Percentiles rank a stretch among this genome's conserved stretches.
Conservation (phyloP, 2,888 invertebrate genomes). For the Aphelenchoides bicaudatus region DNA sequence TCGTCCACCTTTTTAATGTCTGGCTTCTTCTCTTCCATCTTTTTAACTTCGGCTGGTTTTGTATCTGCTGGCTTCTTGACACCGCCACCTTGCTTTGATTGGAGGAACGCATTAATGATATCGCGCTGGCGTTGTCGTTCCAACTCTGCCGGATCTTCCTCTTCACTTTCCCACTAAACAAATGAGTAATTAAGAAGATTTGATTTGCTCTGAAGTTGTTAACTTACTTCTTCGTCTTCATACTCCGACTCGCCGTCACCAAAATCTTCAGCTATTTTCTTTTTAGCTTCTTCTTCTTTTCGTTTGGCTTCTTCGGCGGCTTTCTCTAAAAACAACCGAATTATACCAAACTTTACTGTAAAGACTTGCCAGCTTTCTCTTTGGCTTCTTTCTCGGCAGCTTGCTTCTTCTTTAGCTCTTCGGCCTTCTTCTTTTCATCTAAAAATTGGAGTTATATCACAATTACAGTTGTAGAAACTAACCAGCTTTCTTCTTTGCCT, state of each 20-base stretch:
- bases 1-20: background rate
- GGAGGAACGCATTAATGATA: conserved; percentile 7
- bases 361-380: too few species aligned
- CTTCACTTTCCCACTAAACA: conserved; percentile 15
- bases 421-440: conserved; percentile 14
- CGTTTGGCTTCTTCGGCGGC: conserved; percentile 4
- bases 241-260: conserved; percentile 21
- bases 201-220: too few species aligned
- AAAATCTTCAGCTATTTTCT: conserved; percentile 9
- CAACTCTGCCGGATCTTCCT: conserved; percentile 15
- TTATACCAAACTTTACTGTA: too few species aligned
- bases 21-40: background rate
- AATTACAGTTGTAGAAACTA: too few species aligned
- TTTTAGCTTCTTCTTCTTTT: background rate
- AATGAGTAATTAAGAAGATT: too few species aligned
- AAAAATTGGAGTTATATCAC: too few species aligned
- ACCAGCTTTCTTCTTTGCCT: too few species aligned
- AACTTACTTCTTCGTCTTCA: conserved; percentile 19
- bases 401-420: conserved; percentile 18
- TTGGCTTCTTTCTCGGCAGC: too few species aligned
- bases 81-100: too few species aligned
- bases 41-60: background rate
- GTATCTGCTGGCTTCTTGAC: background rate
- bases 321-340: too few species aligned
- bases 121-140: conserved; percentile 3